Evolutionary conservation across 2,113 vertebrate genomes (phyloP).

Genomic region (Misgurnus mizolepis): DNA sequence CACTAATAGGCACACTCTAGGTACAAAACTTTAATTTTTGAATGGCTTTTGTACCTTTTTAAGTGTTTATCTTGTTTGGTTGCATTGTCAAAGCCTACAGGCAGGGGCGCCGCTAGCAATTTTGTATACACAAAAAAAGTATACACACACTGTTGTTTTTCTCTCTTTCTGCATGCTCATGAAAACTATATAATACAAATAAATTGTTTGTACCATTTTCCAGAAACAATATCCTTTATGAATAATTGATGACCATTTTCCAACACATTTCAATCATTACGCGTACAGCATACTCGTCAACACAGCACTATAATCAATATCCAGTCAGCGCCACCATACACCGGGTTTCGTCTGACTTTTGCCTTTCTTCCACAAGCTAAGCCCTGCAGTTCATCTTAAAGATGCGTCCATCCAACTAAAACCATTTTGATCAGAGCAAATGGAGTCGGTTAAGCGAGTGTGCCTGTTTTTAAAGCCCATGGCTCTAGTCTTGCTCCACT

Average conservation of each 20-base stretch:
- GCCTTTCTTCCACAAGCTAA: neutral
- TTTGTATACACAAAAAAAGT: neutral
- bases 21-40: too few species aligned
- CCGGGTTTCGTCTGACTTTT: neutral
- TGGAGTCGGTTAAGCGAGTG: slow-evolving; percentile 18
- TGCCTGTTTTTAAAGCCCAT: slow-evolving; percentile 36
- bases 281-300: slow-evolving; percentile 25
- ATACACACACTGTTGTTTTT: slow-evolving; percentile 12
- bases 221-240: slow-evolving; percentile 4
- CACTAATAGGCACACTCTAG: too few species aligned
- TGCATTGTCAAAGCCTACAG: neutral
- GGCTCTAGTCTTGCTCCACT: slow-evolving; percentile 25
- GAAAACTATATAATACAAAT: slow-evolving; percentile 21
- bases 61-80: neutral
- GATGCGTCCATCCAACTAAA: slow-evolving; percentile 19
- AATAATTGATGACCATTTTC: slow-evolving; percentile 41
- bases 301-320: slow-evolving; percentile 36
- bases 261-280: slow-evolving; percentile 37
- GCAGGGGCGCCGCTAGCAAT: too few species aligned
- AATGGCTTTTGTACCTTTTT: neutral
- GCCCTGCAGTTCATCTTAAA: slow-evolving; percentile 21
- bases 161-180: slow-evolving; percentile 18
- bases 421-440: slow-evolving; percentile 45
- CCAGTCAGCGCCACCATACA: neutral
- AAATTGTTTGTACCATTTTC: neutral